phyloP scores from a whole-genome alignment of 2,797 vertebrate genomes.

The Aphelocoma californica region DNA sequence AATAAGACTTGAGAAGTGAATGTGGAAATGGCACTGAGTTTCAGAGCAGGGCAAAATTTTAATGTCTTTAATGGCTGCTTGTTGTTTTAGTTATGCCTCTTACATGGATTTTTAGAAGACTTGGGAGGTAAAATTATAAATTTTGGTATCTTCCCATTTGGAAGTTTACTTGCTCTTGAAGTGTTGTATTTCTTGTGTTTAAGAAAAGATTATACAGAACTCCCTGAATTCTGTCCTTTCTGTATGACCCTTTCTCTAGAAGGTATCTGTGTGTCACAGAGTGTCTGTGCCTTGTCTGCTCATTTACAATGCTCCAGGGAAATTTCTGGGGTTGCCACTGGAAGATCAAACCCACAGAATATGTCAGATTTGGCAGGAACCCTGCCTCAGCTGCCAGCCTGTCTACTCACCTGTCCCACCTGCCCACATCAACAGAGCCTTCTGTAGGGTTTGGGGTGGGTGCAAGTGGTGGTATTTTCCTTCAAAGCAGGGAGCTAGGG shows the following conservation, averaged over 20 bases:
- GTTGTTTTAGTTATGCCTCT: background rate
- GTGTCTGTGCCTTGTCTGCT: background rate
- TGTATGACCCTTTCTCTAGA: background rate
- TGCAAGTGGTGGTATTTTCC: background rate
- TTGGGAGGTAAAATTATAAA: background rate
- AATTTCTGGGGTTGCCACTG: background rate
- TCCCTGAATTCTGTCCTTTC: background rate
- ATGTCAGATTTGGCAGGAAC: background rate
- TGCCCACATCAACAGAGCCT: background rate
- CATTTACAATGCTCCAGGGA: background rate
- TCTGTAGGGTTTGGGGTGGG: background rate
- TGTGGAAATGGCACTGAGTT: background rate
- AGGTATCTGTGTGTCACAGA: fast-evolving
- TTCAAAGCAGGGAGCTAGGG: background rate
- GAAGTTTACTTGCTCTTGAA: background rate
- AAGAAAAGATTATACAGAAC: background rate
- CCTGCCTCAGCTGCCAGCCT: background rate
- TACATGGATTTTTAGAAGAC: background rate
- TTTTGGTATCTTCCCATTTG: background rate
- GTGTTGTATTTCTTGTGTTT: background rate
- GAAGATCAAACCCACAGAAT: background rate
- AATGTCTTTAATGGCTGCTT: background rate
- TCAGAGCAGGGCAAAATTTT: background rate
- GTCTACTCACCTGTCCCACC: background rate
- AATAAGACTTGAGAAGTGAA: background rate